Evolutionary conservation across 2,797 vertebrate genomes (phyloP).

Genomic region (Lacerta viridis): DNA sequence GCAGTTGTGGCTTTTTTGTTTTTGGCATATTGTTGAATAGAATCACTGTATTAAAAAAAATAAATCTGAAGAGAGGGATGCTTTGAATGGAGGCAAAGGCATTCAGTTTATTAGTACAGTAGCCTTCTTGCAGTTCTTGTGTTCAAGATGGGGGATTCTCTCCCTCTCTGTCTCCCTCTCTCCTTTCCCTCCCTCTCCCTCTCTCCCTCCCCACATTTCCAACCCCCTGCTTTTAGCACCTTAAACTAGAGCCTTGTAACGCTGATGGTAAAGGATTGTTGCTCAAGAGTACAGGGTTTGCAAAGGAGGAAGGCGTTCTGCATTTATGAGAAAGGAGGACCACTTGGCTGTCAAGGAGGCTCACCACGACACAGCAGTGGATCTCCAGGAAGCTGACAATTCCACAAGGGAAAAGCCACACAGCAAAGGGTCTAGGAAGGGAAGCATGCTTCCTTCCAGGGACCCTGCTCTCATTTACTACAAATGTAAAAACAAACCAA

Average conservation of each 20-base stretch:
- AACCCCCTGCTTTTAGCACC: background rate
- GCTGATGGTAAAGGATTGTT: background rate
- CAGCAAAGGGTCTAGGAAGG: slow-evolving; percentile 7
- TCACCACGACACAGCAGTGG: background rate
- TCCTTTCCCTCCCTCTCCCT: background rate
- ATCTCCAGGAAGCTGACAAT: background rate
- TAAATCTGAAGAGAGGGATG: background rate
- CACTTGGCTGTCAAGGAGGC: background rate
- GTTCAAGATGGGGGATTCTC: background rate
- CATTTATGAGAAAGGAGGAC: background rate
- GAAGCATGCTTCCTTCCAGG: background rate
- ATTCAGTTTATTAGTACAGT: no score
- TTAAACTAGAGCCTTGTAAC: background rate
- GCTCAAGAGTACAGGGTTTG: fast-evolving
- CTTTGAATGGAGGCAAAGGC: background rate
- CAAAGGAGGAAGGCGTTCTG: no score
- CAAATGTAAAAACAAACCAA: background rate
- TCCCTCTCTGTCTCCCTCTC: background rate
- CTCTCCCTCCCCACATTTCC: background rate
- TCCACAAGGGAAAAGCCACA: background rate
- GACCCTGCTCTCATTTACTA: background rate
- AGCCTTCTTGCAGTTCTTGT: background rate
- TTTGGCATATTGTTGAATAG: background rate
- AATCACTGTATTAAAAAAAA: background rate
- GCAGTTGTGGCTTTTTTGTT: background rate